Evolutionary conservation across 2,113 vertebrate species (phyloP).

Genomic region (Stigmatopora nigra): DNA sequence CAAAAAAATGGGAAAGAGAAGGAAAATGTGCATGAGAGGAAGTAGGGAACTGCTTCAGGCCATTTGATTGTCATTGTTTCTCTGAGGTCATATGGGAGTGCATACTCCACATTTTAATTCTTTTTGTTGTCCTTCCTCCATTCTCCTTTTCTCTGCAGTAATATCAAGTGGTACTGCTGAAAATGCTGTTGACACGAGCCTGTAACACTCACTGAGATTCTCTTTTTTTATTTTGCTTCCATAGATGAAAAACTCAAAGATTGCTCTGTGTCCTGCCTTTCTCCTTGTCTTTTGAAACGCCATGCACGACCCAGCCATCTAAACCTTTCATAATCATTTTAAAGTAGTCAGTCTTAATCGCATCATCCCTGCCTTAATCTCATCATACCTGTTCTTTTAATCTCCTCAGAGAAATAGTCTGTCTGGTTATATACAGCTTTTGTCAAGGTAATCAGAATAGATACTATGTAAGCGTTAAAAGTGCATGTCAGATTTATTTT

Average conservation of each 20-base stretch:
- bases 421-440: constrained; percentile 45
- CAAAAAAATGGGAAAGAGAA: constrained; percentile 46
- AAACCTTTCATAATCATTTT: constrained; percentile 72
- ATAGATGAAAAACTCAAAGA: constrained; percentile 58
- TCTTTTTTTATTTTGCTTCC: constrained; percentile 66
- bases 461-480: constrained; percentile 36
- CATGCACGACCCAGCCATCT: constrained; percentile 49
- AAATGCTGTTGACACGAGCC: constrained; percentile 57
- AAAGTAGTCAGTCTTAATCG: constrained; percentile 70
- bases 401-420: constrained; percentile 57
- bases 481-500: constrained; percentile 39
- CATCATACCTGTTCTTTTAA: constrained; percentile 71
- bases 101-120: constrained; percentile 50
- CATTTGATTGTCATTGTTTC: constrained; percentile 68
- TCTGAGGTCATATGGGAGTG: constrained; percentile 61
- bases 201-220: constrained; percentile 47
- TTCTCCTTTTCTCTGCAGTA: constrained; percentile 43
- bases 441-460: constrained; percentile 50
- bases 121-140: constrained; percentile 43
- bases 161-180: constrained; percentile 53
- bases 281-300: constrained; percentile 50
- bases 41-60: constrained; percentile 54
- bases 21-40: constrained; percentile 22
- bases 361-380: constrained; percentile 67
- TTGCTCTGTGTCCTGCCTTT: constrained; percentile 58